Conservation (phyloP, 2,113 vertebrate species). For the Onychorhynchus coronatus region DNA sequence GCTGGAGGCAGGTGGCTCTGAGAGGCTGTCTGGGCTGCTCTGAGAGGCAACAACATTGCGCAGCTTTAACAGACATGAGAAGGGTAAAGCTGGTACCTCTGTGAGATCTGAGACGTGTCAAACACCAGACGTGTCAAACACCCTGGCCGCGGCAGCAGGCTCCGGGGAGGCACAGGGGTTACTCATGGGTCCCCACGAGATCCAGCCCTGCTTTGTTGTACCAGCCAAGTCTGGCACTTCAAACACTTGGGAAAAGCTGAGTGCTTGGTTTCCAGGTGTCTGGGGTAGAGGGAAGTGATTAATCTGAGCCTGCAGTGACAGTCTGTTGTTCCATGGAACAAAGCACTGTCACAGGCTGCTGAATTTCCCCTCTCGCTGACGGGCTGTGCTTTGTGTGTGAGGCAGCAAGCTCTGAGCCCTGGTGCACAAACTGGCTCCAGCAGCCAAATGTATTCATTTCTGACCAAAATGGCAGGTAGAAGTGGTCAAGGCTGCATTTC, state of each 20-base stretch:
- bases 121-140: background rate
- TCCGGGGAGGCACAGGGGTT: background rate
- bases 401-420: background rate
- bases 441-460: background rate
- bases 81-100: background rate
- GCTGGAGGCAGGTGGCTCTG: background rate
- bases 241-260: background rate
- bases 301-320: conserved; percentile 24
- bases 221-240: background rate
- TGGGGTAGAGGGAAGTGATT: conserved; percentile 44
- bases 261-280: conserved; percentile 17
- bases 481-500: background rate
- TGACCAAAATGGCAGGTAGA: background rate
- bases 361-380: background rate
- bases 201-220: background rate
- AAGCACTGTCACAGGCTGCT: background rate
- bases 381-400: background rate
- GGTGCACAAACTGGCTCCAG: background rate
- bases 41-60: background rate
- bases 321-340: conserved; percentile 58
- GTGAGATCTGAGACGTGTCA: background rate
- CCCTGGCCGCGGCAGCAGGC: background rate
- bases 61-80: background rate
- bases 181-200: background rate
- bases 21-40: background rate